Conservation (phyloP, 2,888 invertebrate species). For the Osmoderma eremita region DNA sequence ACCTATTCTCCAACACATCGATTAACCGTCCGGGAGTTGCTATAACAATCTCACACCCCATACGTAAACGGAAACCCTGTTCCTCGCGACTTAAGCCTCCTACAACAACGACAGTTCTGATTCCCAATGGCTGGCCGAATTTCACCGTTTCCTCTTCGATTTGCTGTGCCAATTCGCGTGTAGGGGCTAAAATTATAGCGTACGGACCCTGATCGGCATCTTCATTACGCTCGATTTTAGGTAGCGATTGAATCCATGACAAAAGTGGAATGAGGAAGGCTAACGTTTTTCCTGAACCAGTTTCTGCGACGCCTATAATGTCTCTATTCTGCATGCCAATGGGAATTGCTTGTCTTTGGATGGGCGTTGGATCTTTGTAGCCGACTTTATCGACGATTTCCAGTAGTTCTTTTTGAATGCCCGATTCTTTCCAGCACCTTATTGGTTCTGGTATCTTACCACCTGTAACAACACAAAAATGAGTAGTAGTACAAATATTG, state of each 20-base stretch:
- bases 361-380: conserved; percentile 98
- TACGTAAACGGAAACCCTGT: conserved; percentile 94
- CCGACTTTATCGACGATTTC: conserved; percentile 95
- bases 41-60: conserved; percentile 99
- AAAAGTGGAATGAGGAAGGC: conserved; percentile 97
- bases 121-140: conserved; percentile 88
- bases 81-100: conserved; percentile 97
- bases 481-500: conserved; percentile 1
- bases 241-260: conserved; percentile 97
- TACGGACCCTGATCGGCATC: conserved; percentile 97
- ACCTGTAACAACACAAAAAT: conserved; percentile 63
- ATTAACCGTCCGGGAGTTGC: conserved; percentile 99
- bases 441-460: conserved; percentile 97
- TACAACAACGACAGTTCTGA: conserved; percentile 97
- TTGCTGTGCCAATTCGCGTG: conserved; percentile 99
- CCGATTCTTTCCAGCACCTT: conserved; percentile 93
- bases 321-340: conserved; percentile 95
- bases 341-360: conserved; percentile 98
- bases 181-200: conserved; percentile 98
- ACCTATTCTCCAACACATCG: conserved; percentile 97
- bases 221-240: conserved; percentile 92
- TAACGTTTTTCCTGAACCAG: conserved; percentile 95
- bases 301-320: conserved; percentile 99
- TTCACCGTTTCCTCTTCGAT: conserved; percentile 99
- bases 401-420: conserved; percentile 87